These are phyloP conservation scores for Ochlodes sylvanus DNA, from an alignment of 2,888 invertebrate genomes.

Conservation along the genomic window DNA sequence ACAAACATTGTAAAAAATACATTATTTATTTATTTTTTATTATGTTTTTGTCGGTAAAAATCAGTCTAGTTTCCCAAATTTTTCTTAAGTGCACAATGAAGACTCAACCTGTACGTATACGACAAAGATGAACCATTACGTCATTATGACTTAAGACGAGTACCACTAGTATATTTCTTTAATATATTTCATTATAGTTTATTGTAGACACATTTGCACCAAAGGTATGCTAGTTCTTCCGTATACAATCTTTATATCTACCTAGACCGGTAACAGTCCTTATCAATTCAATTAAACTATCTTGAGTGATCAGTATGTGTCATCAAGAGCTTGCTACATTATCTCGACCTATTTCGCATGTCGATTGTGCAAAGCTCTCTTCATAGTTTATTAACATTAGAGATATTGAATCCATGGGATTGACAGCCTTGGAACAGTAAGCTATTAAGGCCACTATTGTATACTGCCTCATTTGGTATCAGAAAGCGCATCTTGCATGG, in stretches of 20 bases:
- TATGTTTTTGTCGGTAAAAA: too few relatives aligned
- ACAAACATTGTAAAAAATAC: too few relatives aligned
- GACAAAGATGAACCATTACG: too few relatives aligned
- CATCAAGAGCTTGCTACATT: not conserved
- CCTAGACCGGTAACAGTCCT: not conserved
- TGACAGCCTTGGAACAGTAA: conserved; percentile 18
- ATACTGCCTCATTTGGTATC: conserved; percentile 59
- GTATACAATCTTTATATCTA: not conserved
- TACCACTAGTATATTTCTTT: too few relatives aligned
- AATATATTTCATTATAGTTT: too few relatives aligned
- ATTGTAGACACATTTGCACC: too few relatives aligned
- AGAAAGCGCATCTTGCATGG: conserved; percentile 73
- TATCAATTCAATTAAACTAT: not conserved
- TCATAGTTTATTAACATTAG: conserved; percentile 26
- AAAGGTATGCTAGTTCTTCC: too few relatives aligned
- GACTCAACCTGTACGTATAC: too few relatives aligned
- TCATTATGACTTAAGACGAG: not conserved
- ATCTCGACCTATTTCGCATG: conserved; percentile 22
- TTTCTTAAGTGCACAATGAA: too few relatives aligned
- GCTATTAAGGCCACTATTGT: conserved; percentile 56
- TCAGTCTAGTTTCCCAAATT: too few relatives aligned
- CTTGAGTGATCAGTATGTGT: not conserved
- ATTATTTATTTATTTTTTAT: too few relatives aligned
- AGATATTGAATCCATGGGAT: conserved; percentile 11
- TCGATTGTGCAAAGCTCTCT: conserved; percentile 25